phyloP scores from a whole-genome alignment of 2,113 vertebrate genomes.

The Cephalophus harveyi region DNA sequence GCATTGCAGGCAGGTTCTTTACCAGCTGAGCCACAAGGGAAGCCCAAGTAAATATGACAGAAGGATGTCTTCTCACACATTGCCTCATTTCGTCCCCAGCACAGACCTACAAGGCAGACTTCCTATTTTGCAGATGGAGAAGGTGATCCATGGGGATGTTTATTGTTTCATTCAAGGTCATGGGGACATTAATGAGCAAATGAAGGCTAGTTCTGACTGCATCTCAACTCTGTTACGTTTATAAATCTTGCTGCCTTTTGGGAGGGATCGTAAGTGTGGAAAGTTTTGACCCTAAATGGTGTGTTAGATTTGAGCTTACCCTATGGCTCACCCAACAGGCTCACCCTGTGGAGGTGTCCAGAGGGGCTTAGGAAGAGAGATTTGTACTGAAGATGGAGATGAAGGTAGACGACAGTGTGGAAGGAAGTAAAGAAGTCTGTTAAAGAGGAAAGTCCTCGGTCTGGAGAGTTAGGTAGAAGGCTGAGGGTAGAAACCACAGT shows the following conservation, averaged over 20 bases:
- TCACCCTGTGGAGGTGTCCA: background rate
- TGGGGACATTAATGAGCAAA: background rate
- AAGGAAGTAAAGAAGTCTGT: background rate
- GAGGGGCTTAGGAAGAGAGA: background rate
- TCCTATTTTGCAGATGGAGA: background rate
- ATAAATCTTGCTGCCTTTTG: background rate
- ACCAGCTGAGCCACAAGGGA: too few relatives aligned
- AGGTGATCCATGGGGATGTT: background rate
- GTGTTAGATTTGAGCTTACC: background rate
- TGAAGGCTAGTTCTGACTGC: background rate
- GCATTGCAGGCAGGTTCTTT: too few relatives aligned
- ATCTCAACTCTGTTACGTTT: background rate
- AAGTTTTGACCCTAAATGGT: background rate
- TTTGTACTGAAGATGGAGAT: background rate
- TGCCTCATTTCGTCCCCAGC: rapidly evolving
- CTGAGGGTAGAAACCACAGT: background rate
- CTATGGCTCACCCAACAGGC: background rate
- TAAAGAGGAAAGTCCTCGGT: background rate
- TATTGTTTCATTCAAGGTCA: background rate
- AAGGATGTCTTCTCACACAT: rapidly evolving
- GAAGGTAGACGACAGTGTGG: background rate
- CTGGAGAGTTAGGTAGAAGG: background rate
- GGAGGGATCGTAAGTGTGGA: background rate
- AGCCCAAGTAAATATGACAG: background rate
- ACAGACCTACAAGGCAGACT: background rate